Conservation (phyloP, 2,888 invertebrate genomes). For the Halictus ligatus region DNA sequence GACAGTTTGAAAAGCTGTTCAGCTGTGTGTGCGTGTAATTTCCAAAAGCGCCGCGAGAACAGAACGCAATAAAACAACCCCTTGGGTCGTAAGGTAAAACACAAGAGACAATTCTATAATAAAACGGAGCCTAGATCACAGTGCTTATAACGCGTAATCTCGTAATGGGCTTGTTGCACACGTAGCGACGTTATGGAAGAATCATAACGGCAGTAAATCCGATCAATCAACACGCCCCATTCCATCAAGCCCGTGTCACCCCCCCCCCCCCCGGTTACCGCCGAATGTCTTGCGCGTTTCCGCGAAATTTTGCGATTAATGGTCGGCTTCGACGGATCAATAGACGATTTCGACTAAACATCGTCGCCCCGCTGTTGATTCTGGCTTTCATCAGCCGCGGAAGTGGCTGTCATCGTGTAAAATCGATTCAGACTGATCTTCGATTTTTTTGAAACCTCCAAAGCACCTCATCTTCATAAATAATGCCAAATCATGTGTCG, state of each 20-base stretch:
- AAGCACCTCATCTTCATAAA: neutral
- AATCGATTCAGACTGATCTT: neutral
- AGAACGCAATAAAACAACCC: slow-evolving; percentile 61
- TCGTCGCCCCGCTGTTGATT: slow-evolving; percentile 34
- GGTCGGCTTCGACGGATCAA: slow-evolving; percentile 28
- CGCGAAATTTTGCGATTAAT: slow-evolving; percentile 52
- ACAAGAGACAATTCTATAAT: slow-evolving; percentile 66
- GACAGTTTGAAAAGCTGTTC: neutral
- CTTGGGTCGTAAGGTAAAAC: neutral
- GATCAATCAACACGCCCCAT: slow-evolving; percentile 67
- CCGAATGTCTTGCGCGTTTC: slow-evolving; percentile 47
- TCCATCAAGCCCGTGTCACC: slow-evolving; percentile 21
- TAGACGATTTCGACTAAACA: slow-evolving; percentile 39
- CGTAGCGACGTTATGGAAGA: slow-evolving; percentile 65
- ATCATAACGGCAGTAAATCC: slow-evolving; percentile 73
- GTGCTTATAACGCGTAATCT: slow-evolving; percentile 75
- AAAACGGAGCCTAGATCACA: slow-evolving; percentile 51
- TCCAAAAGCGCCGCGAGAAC: slow-evolving; percentile 39
- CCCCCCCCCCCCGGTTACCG: neutral
- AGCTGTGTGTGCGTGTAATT: neutral
- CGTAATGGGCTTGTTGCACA: slow-evolving; percentile 79
- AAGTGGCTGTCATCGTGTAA: neutral
- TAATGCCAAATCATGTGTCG: neutral
- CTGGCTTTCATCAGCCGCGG: neutral
- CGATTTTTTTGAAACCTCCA: neutral